phyloP scores from a whole-genome alignment of 2,888 invertebrate genomes.

The Ophioninae sp. region DNA sequence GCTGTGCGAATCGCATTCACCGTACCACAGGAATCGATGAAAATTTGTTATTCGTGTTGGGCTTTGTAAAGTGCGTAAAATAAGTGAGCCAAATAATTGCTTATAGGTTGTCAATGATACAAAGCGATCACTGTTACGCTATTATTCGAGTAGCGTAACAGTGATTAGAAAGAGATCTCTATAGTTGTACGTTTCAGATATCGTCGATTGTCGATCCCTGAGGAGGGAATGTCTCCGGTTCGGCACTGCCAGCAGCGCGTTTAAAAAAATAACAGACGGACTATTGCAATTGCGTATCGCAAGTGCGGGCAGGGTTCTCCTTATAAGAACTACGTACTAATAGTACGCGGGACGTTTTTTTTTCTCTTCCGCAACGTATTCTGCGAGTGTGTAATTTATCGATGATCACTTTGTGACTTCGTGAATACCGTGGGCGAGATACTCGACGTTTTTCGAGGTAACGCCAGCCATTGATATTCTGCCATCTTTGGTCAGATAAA shows the following conservation, averaged over 20 bases:
- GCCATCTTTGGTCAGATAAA: constrained; percentile 98
- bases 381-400: neutral
- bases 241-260: constrained; percentile 73
- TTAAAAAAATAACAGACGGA: constrained; percentile 69
- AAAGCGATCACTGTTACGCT: neutral
- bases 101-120: neutral
- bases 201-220: constrained; percentile 25
- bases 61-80: neutral
- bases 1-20: neutral
- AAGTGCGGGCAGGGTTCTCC: neutral
- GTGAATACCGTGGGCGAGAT: constrained; percentile 96
- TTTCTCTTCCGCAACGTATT: constrained; percentile 1
- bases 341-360: neutral
- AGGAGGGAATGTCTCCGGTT: constrained; percentile 28
- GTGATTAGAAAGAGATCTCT: neutral
- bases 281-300: constrained; percentile 65
- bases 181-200: neutral
- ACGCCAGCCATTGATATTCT: constrained; percentile 99
- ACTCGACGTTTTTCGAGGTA: constrained; percentile 95
- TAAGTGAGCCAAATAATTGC: neutral
- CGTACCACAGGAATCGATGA: neutral
- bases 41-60: neutral
- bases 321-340: neutral
- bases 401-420: constrained; percentile 89
- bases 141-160: neutral